Evolutionary conservation across 2,113 vertebrate species (phyloP), one percentile per base, ranked within the genome.

Genomic region (Elephantulus edwardii): DNA sequence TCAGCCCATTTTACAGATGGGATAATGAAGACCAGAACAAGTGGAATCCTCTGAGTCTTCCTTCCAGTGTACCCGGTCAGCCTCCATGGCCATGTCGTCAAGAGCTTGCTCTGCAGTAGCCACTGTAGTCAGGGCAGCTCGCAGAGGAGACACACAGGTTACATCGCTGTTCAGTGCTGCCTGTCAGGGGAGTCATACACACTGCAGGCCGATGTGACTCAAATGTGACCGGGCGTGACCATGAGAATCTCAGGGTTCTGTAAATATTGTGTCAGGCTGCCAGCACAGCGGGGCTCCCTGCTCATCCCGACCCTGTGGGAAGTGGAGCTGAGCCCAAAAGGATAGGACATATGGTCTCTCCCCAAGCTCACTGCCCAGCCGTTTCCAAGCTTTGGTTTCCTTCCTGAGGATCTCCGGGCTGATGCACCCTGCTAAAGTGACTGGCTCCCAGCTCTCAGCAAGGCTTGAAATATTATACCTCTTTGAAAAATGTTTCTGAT

Each of bases 191-290:
- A 38, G 38, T 81, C 35, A 20, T 78, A 82, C 87, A 89, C 52
- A 28, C 42, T 0, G 1, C 70, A 50, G 50, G 64, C 60, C 7
- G 0, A 44, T 24, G 90, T 77, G 84, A 86, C 83, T 87, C 83
- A 44, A 78, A 84, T 2, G 76, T 90, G 95, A 58, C 81, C 83
- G 74, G 81, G 83, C 44, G 1, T 71, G 84, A 88, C 82, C 1
- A 0, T 60, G 86, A 88, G 86, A 56, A 90, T 78, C 33, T 10
- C 88, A 79, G 88, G 44, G 2, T 50, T 90, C 88, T 92, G 62
- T 71, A 83, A 84, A 93, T 88, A 94, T 78, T 88, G 77, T 83
- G 83, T 92, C 85, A 78, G 93, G 72, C 64, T 48, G 66, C 10
- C 1, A 38, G 35, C 82, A 26, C 60, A 46, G 80, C 28, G 0